Percentiles rank a stretch among this genome's conserved stretches.
These are phyloP conservation scores for Gavia stellata DNA, from an alignment of 2,113 vertebrate species.

Conservation along the genomic window DNA sequence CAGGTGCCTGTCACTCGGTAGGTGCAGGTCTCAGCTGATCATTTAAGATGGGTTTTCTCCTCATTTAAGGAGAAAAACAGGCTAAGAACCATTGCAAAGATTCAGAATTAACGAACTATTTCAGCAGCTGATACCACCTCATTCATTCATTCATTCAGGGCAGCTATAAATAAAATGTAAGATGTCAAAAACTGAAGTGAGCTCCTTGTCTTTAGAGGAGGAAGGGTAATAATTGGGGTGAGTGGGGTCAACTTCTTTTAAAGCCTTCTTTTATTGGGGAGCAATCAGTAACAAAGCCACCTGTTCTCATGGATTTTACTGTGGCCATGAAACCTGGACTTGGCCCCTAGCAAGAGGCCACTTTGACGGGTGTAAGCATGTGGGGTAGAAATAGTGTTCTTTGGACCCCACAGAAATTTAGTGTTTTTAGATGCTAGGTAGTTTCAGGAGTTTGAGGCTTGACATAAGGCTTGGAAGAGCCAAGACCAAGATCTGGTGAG, in stretches of 20 bases:
- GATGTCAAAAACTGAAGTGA: neutral
- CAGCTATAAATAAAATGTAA: neutral
- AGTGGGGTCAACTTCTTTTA: neutral
- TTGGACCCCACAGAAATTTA: conserved; percentile 12
- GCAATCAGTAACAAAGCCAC: neutral
- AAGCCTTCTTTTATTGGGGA: neutral
- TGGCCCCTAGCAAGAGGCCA: neutral
- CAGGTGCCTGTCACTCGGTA: neutral
- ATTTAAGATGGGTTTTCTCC: neutral
- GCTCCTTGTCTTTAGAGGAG: conserved; percentile 4
- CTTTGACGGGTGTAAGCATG: neutral
- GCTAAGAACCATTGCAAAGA: neutral
- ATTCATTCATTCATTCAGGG: neutral
- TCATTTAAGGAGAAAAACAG: neutral
- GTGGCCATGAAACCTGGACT: neutral
- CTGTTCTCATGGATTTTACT: conserved; percentile 1
- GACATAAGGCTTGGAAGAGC: neutral
- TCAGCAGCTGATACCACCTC: neutral
- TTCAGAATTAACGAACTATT: neutral
- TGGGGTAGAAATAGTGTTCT: neutral
- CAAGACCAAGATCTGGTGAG: neutral
- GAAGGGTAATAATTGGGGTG: neutral
- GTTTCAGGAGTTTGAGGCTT: neutral
- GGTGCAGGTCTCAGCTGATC: neutral
- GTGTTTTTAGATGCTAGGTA: neutral